Base-by-base conservation (phyloP, 2,888 invertebrate genomes). In the Tetragonisca angustula region DNA sequence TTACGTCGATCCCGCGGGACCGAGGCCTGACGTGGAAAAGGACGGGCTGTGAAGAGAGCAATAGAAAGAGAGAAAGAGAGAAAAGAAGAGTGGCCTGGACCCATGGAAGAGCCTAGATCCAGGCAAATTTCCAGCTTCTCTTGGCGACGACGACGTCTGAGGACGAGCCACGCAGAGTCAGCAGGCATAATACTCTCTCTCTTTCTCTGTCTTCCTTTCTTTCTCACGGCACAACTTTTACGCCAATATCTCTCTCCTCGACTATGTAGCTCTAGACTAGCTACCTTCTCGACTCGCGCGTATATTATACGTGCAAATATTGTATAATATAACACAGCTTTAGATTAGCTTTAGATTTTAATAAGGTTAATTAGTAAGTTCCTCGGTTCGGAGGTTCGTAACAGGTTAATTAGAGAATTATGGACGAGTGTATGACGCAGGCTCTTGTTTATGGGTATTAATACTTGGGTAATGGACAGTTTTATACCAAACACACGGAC, bases 1-100 rank as follows among this genome's bases (percentile, higher is more conserved):
- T 93, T 92, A 93, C 88, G 91, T 79, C 81, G 86, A 91, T 91
- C 92, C 91, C 92, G 75, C 84, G 90, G 89, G 89, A 86, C 69
- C 62, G 24, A 81, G 79, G 78, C 62, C 84, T 76, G 80, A 77
- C 81, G 67, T 79, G 83, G 76, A 61, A 84, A 79, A 81, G 81
- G 76, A 81, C 86, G 67, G 77, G 50, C 71, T 43, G 70, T 24
- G 67, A 71, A 72, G 50, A 62, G 85, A 82, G 81, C 78, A 81
- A 74, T 65, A 21, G 21, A 56, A 64, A 67, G 54, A 62, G 84
- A 82, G 81, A 76, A 81, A 74, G 68, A 21, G 32, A 54, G 73
- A 54, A 43, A 73, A 85, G 65, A 69, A 65, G 70, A 78, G 80
- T 52, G 54, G 52, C 27, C 49, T 56, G 68, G 54, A 50, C 43